Evolutionary conservation across 2,888 invertebrate genomes (phyloP).

Genomic region (Mythimna albipuncta): DNA sequence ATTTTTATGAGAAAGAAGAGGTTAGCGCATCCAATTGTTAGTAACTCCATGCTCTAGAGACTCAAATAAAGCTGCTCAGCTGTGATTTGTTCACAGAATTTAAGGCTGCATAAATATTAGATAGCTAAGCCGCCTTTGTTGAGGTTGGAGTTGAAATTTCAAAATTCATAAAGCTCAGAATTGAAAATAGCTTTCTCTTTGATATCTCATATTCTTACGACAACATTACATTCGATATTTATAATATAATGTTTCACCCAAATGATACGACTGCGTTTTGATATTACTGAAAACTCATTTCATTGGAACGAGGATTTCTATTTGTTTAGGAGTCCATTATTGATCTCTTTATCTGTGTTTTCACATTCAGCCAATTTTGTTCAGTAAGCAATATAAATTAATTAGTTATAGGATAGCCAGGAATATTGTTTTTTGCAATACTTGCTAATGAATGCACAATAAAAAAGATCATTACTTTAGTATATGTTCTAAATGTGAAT

Average conservation of each 20-base stretch:
- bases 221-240: background rate
- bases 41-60: background rate
- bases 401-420: background rate
- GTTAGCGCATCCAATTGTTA: background rate
- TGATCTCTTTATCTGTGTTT: background rate
- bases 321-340: constrained; percentile 7
- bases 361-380: background rate
- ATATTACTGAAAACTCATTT: background rate
- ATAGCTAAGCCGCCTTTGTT: too few species aligned
- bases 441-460: background rate
- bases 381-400: background rate
- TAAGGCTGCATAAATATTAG: background rate
- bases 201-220: background rate
- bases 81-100: background rate
- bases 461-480: too few species aligned
- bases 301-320: background rate
- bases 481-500: background rate
- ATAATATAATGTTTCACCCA: background rate
- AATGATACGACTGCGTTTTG: background rate
- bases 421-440: background rate
- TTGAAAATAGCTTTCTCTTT: background rate
- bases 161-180: background rate
- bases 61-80: background rate
- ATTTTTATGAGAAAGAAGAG: background rate
- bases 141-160: background rate